These are phyloP conservation scores for Cryptoblepharus egeriae DNA, from an alignment of 2,797 vertebrate genomes.

Conservation along the genomic window DNA sequence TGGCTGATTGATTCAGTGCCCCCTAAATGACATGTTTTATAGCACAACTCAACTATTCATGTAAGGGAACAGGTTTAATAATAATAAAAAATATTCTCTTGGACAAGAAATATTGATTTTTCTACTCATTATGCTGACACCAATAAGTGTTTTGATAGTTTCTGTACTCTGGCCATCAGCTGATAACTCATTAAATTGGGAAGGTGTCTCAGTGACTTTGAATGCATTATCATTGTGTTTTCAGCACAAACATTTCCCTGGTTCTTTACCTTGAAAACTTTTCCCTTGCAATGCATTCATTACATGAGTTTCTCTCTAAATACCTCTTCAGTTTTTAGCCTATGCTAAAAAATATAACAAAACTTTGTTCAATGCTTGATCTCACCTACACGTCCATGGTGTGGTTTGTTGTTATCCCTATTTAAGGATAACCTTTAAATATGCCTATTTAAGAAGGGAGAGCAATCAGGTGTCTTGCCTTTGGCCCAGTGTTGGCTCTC, in stretches of 20 bases:
- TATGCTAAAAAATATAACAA: background rate
- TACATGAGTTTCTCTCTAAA: background rate
- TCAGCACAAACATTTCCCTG: background rate
- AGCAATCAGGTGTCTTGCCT: too few species aligned
- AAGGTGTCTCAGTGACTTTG: constrained; percentile 1
- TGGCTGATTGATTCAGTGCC: constrained; percentile 3
- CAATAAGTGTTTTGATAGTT: constrained; percentile 22
- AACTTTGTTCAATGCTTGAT: background rate
- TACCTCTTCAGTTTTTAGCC: background rate
- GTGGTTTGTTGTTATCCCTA: background rate
- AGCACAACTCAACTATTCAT: background rate
- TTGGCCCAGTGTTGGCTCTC: too few species aligned
- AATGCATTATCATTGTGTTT: background rate
- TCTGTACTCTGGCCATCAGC: constrained; percentile 13
- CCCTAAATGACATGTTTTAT: background rate
- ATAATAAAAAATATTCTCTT: constrained; percentile 6
- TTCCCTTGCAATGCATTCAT: background rate
- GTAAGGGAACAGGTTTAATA: constrained; percentile 4
- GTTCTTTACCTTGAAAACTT: background rate
- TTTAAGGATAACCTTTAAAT: too few species aligned
- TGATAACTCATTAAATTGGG: constrained; percentile 16
- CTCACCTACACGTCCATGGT: background rate
- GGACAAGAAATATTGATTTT: background rate
- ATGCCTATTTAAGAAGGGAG: too few species aligned
- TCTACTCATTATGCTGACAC: background rate